A percentile compares a stretch with the other conserved stretches of the same genome.
Conservation (phyloP, 2,113 vertebrate species). For the Austrofundulus limnaeus region DNA sequence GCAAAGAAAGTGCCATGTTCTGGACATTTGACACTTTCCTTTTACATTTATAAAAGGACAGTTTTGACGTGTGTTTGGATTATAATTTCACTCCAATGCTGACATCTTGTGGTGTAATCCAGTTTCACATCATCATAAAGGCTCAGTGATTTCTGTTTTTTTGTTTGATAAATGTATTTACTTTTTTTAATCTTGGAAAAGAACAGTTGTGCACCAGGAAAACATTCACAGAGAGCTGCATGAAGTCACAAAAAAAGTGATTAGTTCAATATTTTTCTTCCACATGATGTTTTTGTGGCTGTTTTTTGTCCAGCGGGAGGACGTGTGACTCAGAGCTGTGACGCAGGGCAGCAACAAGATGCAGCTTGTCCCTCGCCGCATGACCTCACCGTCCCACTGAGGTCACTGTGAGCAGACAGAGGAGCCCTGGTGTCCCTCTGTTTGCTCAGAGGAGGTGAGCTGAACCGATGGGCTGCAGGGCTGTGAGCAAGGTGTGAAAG, state of each 20-base stretch:
- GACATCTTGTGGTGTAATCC: constrained; percentile 72
- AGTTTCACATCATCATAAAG: constrained; percentile 15
- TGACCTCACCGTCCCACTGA: constrained; percentile 73
- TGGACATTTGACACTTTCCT: neutral
- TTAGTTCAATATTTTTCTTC: constrained; percentile 45
- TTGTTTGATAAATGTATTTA: neutral
- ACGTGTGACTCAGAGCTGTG: constrained; percentile 36
- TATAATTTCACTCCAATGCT: constrained; percentile 55
- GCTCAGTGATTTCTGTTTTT: neutral
- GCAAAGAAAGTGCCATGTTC: neutral
- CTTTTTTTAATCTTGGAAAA: neutral
- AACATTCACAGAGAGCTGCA: constrained; percentile 44
- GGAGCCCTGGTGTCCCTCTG: constrained; percentile 49
- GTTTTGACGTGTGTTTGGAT: neutral
- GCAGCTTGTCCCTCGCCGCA: constrained; percentile 43
- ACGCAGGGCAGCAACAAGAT: constrained; percentile 53
- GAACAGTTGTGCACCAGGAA: constrained; percentile 27
- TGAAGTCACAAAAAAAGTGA: constrained; percentile 59
- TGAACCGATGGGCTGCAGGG: constrained; percentile 22
- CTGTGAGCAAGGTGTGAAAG: constrained; percentile 8
- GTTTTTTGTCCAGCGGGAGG: constrained; percentile 56
- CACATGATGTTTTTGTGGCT: constrained; percentile 49
- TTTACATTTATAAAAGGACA: neutral
- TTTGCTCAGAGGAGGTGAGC: constrained; percentile 36
- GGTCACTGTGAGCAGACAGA: constrained; percentile 62